phyloP scores from a whole-genome alignment of 2,797 vertebrate species.

The Micropoecilia bifurca region DNA sequence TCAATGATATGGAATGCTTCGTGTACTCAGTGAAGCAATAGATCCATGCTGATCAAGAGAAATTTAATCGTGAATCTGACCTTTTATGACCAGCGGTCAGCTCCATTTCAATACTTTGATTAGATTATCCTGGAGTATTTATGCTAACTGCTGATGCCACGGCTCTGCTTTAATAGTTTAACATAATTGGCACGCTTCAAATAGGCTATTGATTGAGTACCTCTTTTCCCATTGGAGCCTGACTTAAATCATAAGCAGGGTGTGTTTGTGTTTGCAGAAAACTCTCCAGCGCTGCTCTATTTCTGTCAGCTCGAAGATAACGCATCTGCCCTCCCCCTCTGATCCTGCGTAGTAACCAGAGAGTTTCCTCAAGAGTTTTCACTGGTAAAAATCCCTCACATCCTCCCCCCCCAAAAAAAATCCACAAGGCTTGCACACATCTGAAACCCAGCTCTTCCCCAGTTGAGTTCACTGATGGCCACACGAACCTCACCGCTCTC shows the following conservation, averaged over 20 bases:
- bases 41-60: constrained; percentile 8
- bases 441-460: constrained; percentile 39
- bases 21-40: background rate
- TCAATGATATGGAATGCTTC: background rate
- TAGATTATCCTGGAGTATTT: constrained; percentile 27
- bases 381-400: constrained; percentile 7
- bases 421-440: constrained; percentile 50
- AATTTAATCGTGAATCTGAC: constrained; percentile 7
- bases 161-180: constrained; percentile 11
- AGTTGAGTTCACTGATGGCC: constrained; percentile 48
- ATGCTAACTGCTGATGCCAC: constrained; percentile 41
- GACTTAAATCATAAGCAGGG: constrained; percentile 48
- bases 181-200: constrained; percentile 32
- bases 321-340: constrained; percentile 30
- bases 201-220: constrained; percentile 46
- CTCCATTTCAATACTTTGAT: constrained; percentile 32
- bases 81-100: constrained; percentile 2
- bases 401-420: constrained; percentile 13
- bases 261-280: constrained; percentile 33
- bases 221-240: constrained; percentile 23
- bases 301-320: constrained; percentile 54
- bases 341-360: constrained; percentile 27
- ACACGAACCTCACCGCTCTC: constrained; percentile 46
- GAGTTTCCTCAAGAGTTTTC: constrained; percentile 9
- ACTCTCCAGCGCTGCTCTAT: constrained; percentile 47